Base-by-base conservation (phyloP, 2,888 invertebrate species). In the Eucera pruinosa region DNA sequence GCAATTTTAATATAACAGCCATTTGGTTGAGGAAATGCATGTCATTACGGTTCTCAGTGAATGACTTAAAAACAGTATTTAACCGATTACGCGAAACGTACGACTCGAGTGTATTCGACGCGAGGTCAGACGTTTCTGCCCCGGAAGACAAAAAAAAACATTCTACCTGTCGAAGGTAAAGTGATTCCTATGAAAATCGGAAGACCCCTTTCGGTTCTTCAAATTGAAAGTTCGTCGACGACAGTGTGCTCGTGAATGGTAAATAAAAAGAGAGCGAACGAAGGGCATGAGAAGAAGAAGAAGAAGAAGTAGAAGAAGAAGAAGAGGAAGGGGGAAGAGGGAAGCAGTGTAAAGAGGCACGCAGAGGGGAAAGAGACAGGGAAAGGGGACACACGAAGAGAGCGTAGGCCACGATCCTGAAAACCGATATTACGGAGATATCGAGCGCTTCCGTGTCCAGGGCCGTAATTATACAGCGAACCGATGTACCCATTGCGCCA, bases 371-470 rank as follows among this genome's bases (percentile, higher is more conserved):
- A 33, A 45, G 36, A 30, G 25, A 25, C 52, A 54, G 60, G 43
- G 64, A 52, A 43, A 58, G 48, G 60, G 47, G 64, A 52, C 62
- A 43, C 45, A 25, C 43, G 45, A 54, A 23, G 67, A 55, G 66
- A 68, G 47, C 57, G 73, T 68, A 76, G 69, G 70, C 70, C 61
- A 83, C 72, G 85, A 84, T 84, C 76, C 74, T 76, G 83, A 81
- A 85, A 85, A 81, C 79, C 61, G 85, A 85, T 85, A 85, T 82
- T 70, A 75, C 78, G 58, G 68, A 61, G 79, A 82, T 80, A 84
- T 78, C 77, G 77, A 78, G 81, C 70, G 83, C 85, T 85, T 83
- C 85, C 85, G 83, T 83, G 81, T 83, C 80, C 78, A 82, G 74
- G 74, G 61, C 71, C 83, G 85, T 82, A 83, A 85, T 85, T 85